These are phyloP conservation scores for Lamellibrachia satsuma DNA, from an alignment of 2,888 invertebrate species.

Conservation along the genomic window DNA sequence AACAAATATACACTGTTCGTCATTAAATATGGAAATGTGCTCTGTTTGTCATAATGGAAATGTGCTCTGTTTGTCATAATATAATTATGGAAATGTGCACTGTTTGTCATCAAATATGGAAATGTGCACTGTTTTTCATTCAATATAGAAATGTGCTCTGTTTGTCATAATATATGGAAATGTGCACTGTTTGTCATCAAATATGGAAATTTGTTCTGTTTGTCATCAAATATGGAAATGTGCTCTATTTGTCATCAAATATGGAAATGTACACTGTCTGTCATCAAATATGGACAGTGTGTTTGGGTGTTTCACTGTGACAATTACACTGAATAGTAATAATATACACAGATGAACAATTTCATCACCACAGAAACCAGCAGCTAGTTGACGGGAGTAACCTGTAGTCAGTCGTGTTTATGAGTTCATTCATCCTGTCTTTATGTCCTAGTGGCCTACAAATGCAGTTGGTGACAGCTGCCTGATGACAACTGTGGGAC, in stretches of 20 bases:
- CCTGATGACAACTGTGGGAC: background rate
- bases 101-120: background rate
- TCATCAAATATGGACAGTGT: too few species aligned
- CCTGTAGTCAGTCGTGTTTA: background rate
- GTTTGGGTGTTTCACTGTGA: too few species aligned
- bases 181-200: background rate
- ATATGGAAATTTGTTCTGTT: too few species aligned
- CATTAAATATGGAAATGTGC: background rate
- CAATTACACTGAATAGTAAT: too few species aligned
- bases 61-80: background rate
- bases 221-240: background rate
- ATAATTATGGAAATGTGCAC: too few species aligned
- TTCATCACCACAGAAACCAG: background rate
- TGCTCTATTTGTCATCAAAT: background rate
- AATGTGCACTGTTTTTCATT: background rate
- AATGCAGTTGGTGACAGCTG: background rate
- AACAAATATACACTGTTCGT: background rate
- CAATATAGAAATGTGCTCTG: background rate
- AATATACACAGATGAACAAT: too few species aligned
- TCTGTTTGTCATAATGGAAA: background rate
- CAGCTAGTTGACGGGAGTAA: background rate
- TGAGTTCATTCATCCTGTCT: background rate
- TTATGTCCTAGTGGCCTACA: background rate
- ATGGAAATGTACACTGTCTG: background rate
- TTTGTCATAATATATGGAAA: background rate